phyloP scores from a whole-genome alignment of 1,140 invertebrate genomes.

The Zaprionus vittiger region DNA sequence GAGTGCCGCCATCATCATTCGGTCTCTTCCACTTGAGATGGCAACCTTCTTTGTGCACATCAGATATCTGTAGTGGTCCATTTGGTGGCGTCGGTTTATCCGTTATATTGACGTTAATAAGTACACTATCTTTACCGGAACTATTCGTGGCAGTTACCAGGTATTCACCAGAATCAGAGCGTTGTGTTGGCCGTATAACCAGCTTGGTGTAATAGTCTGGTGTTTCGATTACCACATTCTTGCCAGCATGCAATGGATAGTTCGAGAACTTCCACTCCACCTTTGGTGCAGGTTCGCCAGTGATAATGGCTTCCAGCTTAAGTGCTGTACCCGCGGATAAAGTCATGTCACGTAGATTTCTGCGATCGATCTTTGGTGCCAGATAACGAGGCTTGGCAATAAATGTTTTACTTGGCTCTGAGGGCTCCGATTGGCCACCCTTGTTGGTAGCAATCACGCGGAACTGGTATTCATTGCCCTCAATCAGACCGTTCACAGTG shows the following conservation, averaged over 20 bases:
- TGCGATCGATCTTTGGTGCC: conserved; percentile 97
- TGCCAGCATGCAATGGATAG: conserved; percentile 85
- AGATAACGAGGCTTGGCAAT: conserved; percentile 96
- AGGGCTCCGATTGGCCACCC: conserved; percentile 95
- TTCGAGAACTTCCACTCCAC: conserved; percentile 94
- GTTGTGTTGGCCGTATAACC: conserved; percentile 90
- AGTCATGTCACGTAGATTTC: conserved; percentile 94
- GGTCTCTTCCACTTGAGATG: conserved; percentile 97
- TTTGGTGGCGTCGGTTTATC: conserved; percentile 95
- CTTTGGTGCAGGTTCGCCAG: conserved; percentile 95
- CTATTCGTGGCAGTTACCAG: conserved; percentile 93
- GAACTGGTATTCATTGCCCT: conserved; percentile 99
- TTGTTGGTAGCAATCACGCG: conserved; percentile 98
- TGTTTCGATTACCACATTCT: conserved; percentile 90
- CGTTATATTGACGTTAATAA: conserved; percentile 95
- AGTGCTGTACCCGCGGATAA: conserved; percentile 95
- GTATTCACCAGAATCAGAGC: conserved; percentile 95
- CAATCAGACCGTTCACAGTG: conserved; percentile 93
- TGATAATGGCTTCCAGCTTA: conserved; percentile 96
- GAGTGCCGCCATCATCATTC: conserved; percentile 93
- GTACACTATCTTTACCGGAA: conserved; percentile 94
- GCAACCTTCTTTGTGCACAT: conserved; percentile 96
- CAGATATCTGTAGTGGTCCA: conserved; percentile 94
- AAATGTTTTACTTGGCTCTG: conserved; percentile 94
- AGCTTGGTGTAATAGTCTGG: conserved; percentile 95